These are phyloP conservation scores for Anas platyrhynchos DNA, from an alignment of 2,113 vertebrate genomes.

Conservation along the genomic window DNA sequence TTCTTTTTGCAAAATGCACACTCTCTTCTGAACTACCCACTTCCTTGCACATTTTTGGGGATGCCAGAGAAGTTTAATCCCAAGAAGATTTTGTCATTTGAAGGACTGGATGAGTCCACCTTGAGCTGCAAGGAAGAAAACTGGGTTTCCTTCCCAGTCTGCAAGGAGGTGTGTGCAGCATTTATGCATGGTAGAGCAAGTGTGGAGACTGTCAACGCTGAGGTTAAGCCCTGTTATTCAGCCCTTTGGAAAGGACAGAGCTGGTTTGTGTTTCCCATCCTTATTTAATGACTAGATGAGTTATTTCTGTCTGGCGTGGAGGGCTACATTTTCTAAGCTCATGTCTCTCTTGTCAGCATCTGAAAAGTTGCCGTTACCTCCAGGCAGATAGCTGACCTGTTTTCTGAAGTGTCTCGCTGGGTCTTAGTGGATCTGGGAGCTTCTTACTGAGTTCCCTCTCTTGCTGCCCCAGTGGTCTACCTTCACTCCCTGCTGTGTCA, in stretches of 20 bases:
- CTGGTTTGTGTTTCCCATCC: background rate
- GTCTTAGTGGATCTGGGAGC: background rate
- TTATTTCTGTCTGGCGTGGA: background rate
- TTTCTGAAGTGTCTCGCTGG: background rate
- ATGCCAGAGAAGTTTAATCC: background rate
- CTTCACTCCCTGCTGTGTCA: rapidly evolving
- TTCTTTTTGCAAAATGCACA: rapidly evolving
- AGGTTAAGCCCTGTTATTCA: background rate
- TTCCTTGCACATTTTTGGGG: background rate
- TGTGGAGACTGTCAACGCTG: rapidly evolving
- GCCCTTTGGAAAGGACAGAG: background rate
- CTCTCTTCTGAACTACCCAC: rapidly evolving
- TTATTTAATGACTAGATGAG: background rate
- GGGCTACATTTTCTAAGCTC: background rate
- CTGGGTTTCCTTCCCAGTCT: background rate
- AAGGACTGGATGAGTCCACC: rapidly evolving
- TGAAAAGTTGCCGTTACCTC: background rate
- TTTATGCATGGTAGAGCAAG: background rate
- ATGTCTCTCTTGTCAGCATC: background rate
- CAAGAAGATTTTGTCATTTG: background rate
- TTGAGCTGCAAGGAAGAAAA: background rate
- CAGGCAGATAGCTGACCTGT: background rate
- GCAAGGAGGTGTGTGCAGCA: background rate
- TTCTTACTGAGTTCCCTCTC: background rate
- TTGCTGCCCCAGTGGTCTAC: background rate